phyloP scores from a whole-genome alignment of 2,888 invertebrate species.

The Bhutanitis thaidina region DNA sequence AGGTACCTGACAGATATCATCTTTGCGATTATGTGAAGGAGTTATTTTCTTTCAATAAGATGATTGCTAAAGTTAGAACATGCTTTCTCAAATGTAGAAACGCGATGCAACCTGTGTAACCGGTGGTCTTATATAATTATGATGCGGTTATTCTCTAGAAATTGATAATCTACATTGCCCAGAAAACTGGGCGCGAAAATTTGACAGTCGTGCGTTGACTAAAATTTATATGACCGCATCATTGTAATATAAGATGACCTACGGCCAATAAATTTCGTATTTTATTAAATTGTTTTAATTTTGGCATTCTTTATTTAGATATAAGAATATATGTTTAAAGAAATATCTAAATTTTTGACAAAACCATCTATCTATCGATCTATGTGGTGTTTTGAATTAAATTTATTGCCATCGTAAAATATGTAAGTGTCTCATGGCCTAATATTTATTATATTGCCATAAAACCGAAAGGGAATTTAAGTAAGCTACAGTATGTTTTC shows the following conservation, averaged over 20 bases:
- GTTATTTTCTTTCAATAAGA: neutral
- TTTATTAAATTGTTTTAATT: neutral
- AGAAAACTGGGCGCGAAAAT: neutral
- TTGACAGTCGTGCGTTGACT: neutral
- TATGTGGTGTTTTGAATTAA: neutral
- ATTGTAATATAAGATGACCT: conserved; percentile 2
- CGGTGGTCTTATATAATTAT: conserved; percentile 1
- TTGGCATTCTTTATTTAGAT: conserved; percentile 4
- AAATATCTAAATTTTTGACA: neutral
- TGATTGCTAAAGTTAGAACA: neutral
- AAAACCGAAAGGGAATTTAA: neutral
- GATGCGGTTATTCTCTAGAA: neutral
- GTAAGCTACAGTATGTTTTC: neutral
- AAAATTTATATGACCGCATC: neutral
- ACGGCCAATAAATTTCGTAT: neutral
- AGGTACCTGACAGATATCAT: conserved; percentile 11
- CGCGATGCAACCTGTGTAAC: conserved; percentile 4
- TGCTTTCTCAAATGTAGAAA: neutral
- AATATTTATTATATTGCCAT: conserved; percentile 3
- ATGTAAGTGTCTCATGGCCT: conserved; percentile 5
- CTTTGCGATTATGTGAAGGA: conserved; percentile 4
- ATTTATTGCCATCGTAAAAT: neutral
- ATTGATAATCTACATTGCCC: neutral
- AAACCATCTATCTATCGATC: neutral
- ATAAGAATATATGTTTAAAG: conserved; percentile 2